These are phyloP conservation scores for Gonatopus flavifemur DNA, from an alignment of 1,140 invertebrate genomes.

Conservation along the genomic window DNA sequence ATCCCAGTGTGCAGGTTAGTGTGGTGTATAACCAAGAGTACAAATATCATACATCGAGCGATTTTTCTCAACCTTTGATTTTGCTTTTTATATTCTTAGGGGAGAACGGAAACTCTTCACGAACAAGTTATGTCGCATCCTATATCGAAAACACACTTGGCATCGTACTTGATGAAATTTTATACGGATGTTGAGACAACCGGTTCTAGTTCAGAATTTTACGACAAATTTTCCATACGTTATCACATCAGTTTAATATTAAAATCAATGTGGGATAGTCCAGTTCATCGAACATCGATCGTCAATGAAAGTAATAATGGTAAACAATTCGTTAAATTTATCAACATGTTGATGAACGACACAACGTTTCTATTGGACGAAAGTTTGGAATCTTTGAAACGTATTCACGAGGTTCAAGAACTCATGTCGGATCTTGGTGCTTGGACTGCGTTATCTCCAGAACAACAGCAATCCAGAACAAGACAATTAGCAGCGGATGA, in stretches of 20 bases:
- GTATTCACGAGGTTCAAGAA: slow-evolving; percentile 94
- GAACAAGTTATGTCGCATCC: slow-evolving; percentile 80
- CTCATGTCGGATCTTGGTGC: slow-evolving; percentile 71
- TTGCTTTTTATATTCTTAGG: too few species aligned
- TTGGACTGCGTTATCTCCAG: slow-evolving; percentile 68
- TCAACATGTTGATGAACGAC: slow-evolving; percentile 99
- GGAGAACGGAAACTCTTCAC: slow-evolving; percentile 63
- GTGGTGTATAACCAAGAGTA: slow-evolving; percentile 1
- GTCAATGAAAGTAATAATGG: slow-evolving; percentile 81
- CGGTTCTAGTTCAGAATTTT: slow-evolving; percentile 96
- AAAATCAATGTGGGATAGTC: slow-evolving; percentile 82
- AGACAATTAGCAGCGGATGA: slow-evolving; percentile 87
- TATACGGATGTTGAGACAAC: slow-evolving; percentile 98
- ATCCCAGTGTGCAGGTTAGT: slow-evolving; percentile 74
- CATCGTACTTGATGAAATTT: slow-evolving; percentile 94
- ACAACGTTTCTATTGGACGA: slow-evolving; percentile 97
- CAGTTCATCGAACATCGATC: slow-evolving; percentile 70
- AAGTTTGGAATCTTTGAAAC: slow-evolving; percentile 90
- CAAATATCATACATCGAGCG: too few species aligned
- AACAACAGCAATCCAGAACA: slow-evolving; percentile 76
- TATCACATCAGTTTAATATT: slow-evolving; percentile 97
- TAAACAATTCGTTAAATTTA: slow-evolving; percentile 95
- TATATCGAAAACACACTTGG: slow-evolving; percentile 78
- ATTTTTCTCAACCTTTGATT: too few species aligned
- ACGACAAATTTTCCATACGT: slow-evolving; percentile 98